Evolutionary conservation across 2,888 invertebrate species (phyloP).

Genomic region (Pseudeuparius sepicola): DNA sequence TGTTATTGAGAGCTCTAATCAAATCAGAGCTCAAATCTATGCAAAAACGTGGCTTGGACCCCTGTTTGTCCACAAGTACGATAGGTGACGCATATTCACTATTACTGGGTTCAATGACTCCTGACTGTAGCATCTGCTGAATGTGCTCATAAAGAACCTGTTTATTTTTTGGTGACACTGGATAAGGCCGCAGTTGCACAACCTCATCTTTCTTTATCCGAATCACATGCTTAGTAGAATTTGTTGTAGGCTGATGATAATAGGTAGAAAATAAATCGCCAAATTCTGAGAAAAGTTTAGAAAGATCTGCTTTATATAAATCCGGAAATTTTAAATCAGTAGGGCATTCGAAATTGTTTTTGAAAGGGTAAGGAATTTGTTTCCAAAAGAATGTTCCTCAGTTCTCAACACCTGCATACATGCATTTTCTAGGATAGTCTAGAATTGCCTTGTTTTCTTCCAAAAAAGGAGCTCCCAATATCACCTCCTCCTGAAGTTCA

Average conservation of each 20-base stretch:
- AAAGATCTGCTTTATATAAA: too few relatives aligned
- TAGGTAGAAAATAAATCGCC: constrained; percentile 4
- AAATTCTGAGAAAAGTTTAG: constrained; percentile 2
- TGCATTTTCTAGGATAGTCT: constrained; percentile 1
- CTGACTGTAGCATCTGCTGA: constrained; percentile 9
- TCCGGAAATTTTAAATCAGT: too few relatives aligned
- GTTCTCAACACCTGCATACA: constrained; percentile 7
- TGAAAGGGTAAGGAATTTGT: neutral
- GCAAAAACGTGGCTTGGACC: constrained; percentile 8
- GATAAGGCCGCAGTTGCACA: constrained; percentile 7
- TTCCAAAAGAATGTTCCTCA: constrained; percentile 1
- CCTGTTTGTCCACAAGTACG: constrained; percentile 5
- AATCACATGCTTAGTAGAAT: constrained; percentile 4
- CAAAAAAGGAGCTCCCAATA: constrained; percentile 6
- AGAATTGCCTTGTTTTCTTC: constrained; percentile 4
- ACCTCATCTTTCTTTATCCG: neutral
- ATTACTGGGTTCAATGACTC: constrained; percentile 11
- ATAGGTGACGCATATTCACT: constrained; percentile 4
- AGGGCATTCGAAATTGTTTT: too few relatives aligned
- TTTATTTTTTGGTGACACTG: constrained; percentile 4
- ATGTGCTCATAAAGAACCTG: constrained; percentile 9
- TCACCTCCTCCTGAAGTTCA: constrained; percentile 5
- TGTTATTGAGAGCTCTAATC: constrained; percentile 8
- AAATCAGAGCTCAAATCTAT: too few relatives aligned
- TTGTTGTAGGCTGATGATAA: constrained; percentile 2